Percentiles rank a stretch among this genome's conserved stretches.
Conservation (phyloP, 2,888 invertebrate genomes). For the Fabriciana adippe region DNA sequence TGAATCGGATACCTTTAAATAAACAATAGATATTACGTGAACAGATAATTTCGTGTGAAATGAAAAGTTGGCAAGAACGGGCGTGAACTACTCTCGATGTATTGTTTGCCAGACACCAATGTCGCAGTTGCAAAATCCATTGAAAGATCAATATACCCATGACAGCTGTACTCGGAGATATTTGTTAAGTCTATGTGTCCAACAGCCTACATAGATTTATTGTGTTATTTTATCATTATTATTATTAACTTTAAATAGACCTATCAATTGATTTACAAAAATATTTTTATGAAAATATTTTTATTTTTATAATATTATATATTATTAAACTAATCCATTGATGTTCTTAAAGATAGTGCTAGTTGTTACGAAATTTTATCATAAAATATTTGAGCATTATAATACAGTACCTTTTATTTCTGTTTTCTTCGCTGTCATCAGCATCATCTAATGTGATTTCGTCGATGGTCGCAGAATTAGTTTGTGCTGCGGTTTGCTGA, state of each 20-base stretch:
- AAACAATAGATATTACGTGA: conserved; percentile 22
- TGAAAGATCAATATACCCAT: conserved; percentile 11
- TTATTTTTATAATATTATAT: no score
- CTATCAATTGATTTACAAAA: no score
- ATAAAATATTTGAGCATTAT: no score
- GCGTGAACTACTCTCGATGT: conserved; percentile 45
- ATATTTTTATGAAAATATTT: no score
- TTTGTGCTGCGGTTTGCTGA: conserved; percentile 81
- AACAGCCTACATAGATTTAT: no score
- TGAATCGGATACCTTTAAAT: neutral
- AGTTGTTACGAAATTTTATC: no score
- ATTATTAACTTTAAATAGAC: no score
- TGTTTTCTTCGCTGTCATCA: conserved; percentile 88
- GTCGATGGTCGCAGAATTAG: conserved; percentile 85
- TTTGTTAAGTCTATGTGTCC: neutral
- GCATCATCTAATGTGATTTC: conserved; percentile 87
- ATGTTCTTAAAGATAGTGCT: no score
- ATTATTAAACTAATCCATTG: no score
- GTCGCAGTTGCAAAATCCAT: conserved; percentile 40
- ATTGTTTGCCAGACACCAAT: conserved; percentile 36
- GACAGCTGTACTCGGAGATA: neutral
- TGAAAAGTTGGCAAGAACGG: conserved; percentile 58
- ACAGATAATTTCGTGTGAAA: conserved; percentile 60
- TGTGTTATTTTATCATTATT: no score
- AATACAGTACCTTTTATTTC: conserved; percentile 86